These are phyloP conservation scores for Melanostoma mellinum DNA, from an alignment of 2,888 invertebrate genomes.

Conservation along the genomic window DNA sequence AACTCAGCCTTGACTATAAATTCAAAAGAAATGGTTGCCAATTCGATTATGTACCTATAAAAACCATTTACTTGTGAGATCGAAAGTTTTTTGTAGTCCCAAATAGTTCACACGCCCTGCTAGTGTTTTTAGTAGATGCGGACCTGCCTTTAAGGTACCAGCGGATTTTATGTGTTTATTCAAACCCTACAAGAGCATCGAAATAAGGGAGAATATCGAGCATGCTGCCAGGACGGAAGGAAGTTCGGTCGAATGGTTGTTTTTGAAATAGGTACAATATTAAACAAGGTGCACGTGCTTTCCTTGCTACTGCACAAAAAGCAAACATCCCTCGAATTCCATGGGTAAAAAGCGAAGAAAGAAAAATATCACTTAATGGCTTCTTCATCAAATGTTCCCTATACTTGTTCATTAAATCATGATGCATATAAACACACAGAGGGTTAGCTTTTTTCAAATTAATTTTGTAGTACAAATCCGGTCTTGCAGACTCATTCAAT, in stretches of 20 bases:
- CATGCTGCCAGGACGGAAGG: constrained; percentile 35
- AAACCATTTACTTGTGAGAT: too few relatives aligned
- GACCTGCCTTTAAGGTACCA: background rate
- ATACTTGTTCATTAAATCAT: constrained; percentile 9
- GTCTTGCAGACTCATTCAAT: constrained; percentile 46
- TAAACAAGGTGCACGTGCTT: constrained; percentile 44
- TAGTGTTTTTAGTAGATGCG: background rate
- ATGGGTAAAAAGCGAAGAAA: constrained; percentile 1
- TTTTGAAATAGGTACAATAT: constrained; percentile 10
- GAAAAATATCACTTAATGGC: constrained; percentile 43
- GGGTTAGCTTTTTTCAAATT: constrained; percentile 8
- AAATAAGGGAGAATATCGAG: constrained; percentile 16
- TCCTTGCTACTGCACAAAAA: constrained; percentile 22
- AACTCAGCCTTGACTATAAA: too few relatives aligned
- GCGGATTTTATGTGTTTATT: background rate
- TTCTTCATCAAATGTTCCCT: constrained; percentile 13
- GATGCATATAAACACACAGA: background rate
- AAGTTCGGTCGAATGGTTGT: constrained; percentile 36
- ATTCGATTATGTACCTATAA: too few relatives aligned
- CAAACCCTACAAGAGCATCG: background rate
- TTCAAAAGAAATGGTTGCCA: too few relatives aligned
- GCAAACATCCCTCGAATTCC: constrained; percentile 22
- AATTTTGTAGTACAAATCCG: constrained; percentile 45
- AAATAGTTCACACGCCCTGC: too few relatives aligned
- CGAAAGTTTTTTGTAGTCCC: too few relatives aligned